These are phyloP conservation scores for Ericerus pela DNA, from an alignment of 1,140 invertebrate species.

Conservation along the genomic window DNA sequence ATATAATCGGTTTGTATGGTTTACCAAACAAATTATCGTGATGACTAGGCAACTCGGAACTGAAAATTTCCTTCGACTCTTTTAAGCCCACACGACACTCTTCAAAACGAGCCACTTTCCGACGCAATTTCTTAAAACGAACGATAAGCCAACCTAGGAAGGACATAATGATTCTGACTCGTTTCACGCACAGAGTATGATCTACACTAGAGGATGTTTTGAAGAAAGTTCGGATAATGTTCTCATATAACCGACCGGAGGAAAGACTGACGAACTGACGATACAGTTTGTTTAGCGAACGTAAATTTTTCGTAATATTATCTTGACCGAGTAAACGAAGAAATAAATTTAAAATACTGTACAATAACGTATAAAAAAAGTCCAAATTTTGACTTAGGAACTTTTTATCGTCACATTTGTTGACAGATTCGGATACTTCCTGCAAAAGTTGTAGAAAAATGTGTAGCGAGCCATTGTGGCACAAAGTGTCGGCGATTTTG, in stretches of 20 bases:
- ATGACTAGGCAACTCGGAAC: slow-evolving; percentile 36
- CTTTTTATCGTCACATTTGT: not conserved
- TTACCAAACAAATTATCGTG: slow-evolving; percentile 41
- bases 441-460: slow-evolving; percentile 3
- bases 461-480: not conserved
- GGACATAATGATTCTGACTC: not conserved
- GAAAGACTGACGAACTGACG: not conserved
- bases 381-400: not conserved
- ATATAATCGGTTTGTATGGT: slow-evolving; percentile 28
- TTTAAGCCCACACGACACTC: not conserved
- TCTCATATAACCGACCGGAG: not conserved
- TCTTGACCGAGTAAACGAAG: slow-evolving; percentile 2
- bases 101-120: not conserved
- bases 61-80: not conserved
- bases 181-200: not conserved
- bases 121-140: not conserved
- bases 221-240: not conserved
- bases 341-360: not conserved
- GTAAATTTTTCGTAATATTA: not conserved
- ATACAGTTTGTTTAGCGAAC: slow-evolving; percentile 1
- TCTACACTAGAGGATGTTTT: not conserved
- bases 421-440: not conserved
- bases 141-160: not conserved
- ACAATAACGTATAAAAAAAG: not conserved
- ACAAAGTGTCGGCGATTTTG: not conserved